These are phyloP conservation scores for Mormyrus iriodes DNA, from an alignment of 2,113 vertebrate genomes.

Conservation along the genomic window DNA sequence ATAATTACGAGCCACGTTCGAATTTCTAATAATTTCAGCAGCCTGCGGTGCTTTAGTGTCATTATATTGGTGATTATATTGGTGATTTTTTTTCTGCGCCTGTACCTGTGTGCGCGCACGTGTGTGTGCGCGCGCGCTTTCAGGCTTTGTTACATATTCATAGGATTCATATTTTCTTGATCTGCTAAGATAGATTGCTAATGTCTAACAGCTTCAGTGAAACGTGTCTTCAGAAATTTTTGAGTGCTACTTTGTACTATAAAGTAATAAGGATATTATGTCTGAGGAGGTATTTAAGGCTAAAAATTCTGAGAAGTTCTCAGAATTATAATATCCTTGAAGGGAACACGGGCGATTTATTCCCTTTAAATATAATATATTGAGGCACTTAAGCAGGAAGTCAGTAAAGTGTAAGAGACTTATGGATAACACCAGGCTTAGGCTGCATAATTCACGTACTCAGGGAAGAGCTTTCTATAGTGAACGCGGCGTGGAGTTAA, in stretches of 20 bases:
- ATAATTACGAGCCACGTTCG: background rate
- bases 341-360: background rate
- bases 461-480: background rate
- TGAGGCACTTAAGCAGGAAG: background rate
- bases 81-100: background rate
- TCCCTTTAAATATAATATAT: background rate
- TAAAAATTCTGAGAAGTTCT: slow-evolving; percentile 5
- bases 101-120: background rate
- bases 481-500: slow-evolving; percentile 28
- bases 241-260: background rate
- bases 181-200: background rate
- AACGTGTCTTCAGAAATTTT: background rate
- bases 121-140: background rate
- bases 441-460: background rate
- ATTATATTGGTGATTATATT: background rate
- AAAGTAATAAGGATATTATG: background rate
- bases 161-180: background rate
- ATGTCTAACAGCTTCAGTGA: slow-evolving; percentile 3
- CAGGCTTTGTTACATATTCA: background rate
- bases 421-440: background rate
- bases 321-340: background rate
- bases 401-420: background rate
- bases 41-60: background rate
- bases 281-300: background rate
- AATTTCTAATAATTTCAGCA: background rate